Evolutionary conservation across 2,888 invertebrate species (phyloP).

Genomic region (Ectropis crepuscularia): DNA sequence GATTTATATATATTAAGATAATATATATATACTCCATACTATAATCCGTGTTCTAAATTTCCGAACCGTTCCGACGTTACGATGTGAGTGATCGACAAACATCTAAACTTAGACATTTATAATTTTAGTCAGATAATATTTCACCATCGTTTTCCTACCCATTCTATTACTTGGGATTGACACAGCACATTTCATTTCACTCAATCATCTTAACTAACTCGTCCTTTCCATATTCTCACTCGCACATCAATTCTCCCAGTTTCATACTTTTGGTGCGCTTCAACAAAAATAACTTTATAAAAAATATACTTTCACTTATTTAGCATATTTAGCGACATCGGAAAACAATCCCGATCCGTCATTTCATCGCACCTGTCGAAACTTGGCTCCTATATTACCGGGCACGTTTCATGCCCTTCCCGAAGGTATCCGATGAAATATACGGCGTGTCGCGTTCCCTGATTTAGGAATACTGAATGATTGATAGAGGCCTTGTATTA

Average conservation of each 20-base stretch:
- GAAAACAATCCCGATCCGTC: conserved; percentile 24
- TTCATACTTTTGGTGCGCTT: background rate
- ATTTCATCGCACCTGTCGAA: conserved; percentile 27
- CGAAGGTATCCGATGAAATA: conserved; percentile 16
- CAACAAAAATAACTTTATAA: background rate
- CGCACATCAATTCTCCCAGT: background rate
- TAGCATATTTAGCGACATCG: conserved; percentile 18
- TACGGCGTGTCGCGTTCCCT: conserved; percentile 55
- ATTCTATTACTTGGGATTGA: too few species aligned
- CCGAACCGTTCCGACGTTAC: too few species aligned
- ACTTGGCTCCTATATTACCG: conserved; percentile 19
- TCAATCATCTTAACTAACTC: too few species aligned
- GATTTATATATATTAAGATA: too few species aligned
- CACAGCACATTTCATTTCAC: too few species aligned
- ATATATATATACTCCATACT: too few species aligned
- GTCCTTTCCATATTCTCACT: too few species aligned
- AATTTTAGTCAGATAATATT: too few species aligned
- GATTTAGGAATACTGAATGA: conserved; percentile 73
- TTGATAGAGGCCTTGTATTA: conserved; percentile 60
- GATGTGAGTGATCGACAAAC: too few species aligned
- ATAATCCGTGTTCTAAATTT: too few species aligned
- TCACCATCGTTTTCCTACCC: too few species aligned
- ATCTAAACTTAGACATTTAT: too few species aligned
- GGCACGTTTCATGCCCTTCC: conserved; percentile 17
- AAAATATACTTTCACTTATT: background rate